Percentiles rank a stretch among this genome's conserved stretches.
These are phyloP conservation scores for Dendroctonus valens DNA, from an alignment of 1,140 invertebrate genomes.

Conservation along the genomic window DNA sequence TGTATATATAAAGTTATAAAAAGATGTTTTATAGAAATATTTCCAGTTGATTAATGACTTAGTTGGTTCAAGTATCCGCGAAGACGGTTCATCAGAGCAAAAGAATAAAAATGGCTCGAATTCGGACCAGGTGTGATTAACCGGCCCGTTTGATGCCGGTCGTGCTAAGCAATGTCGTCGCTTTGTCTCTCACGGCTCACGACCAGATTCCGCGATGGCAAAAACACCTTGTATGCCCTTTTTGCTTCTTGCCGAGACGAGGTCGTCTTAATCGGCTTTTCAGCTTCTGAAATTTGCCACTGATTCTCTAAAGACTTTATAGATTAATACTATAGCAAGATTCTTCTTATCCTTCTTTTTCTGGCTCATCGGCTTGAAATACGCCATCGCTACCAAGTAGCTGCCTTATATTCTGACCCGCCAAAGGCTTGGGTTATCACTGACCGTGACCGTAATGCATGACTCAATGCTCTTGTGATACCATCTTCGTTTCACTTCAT, in stretches of 20 bases:
- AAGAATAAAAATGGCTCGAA: constrained; percentile 36
- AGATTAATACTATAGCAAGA: constrained; percentile 3
- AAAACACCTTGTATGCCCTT: constrained; percentile 34
- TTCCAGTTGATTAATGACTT: constrained; percentile 33
- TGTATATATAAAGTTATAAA: constrained; percentile 29
- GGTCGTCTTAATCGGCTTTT: constrained; percentile 30
- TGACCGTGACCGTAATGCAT: too few species aligned
- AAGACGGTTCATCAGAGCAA: constrained; percentile 35
- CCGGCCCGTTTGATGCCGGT: constrained; percentile 34
- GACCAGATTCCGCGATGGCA: constrained; percentile 34
- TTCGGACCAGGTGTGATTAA: constrained; percentile 36
- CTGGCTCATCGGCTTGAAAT: too few species aligned
- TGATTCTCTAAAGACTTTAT: constrained; percentile 28
- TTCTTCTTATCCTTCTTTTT: too few species aligned
- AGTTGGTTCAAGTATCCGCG: constrained; percentile 24
- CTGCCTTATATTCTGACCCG: too few species aligned
- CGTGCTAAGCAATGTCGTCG: constrained; percentile 37
- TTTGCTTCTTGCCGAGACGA: constrained; percentile 21
- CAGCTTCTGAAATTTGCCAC: constrained; percentile 33
- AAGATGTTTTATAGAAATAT: constrained; percentile 34
- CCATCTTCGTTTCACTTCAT: too few species aligned
- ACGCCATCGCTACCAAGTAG: too few species aligned
- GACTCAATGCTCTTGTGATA: too few species aligned
- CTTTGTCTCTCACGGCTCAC: constrained; percentile 37
- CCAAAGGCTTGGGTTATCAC: too few species aligned